A percentile compares a stretch with the other conserved stretches of the same genome.
phyloP scores from a whole-genome alignment of 2,113 vertebrate species.

The Triplophysa rosa region DNA sequence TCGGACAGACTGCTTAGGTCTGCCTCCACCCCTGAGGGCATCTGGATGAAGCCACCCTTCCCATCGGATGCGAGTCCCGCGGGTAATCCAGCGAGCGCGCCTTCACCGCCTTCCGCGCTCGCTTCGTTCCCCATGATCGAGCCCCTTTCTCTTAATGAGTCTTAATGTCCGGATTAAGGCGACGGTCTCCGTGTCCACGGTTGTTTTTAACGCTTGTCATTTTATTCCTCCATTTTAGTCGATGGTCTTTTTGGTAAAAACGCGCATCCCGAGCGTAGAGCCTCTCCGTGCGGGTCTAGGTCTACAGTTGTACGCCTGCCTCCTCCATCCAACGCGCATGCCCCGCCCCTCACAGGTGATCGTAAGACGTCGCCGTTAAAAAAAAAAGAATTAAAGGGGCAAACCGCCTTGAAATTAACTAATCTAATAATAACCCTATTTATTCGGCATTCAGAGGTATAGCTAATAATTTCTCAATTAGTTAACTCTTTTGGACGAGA shows the following conservation, averaged over 20 bases:
- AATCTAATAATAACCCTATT: constrained; percentile 33
- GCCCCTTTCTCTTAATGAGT: constrained; percentile 60
- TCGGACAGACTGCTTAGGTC: constrained; percentile 89
- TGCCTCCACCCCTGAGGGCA: constrained; percentile 81
- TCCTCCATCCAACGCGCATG: constrained; percentile 75
- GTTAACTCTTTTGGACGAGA: background rate
- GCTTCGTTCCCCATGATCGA: constrained; percentile 95
- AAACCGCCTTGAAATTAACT: constrained; percentile 10
- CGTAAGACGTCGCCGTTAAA: constrained; percentile 62
- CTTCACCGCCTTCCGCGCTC: constrained; percentile 90
- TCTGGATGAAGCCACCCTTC: constrained; percentile 76
- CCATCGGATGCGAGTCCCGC: constrained; percentile 84
- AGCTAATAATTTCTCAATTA: constrained; percentile 11
- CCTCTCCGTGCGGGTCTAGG: constrained; percentile 57
- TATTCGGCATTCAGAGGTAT: background rate
- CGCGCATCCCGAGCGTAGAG: constrained; percentile 67
- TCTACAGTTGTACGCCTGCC: constrained; percentile 47
- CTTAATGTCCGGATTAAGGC: constrained; percentile 60
- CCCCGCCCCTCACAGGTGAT: constrained; percentile 70
- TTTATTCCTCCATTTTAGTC: constrained; percentile 57
- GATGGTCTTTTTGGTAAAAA: constrained; percentile 56
- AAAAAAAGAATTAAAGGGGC: constrained; percentile 70
- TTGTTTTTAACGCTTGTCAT: constrained; percentile 58
- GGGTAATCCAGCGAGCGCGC: constrained; percentile 76
- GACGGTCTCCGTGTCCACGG: constrained; percentile 50